These are phyloP conservation scores for Siphamia tubifer DNA, from an alignment of 2,113 vertebrate species.

Conservation along the genomic window DNA sequence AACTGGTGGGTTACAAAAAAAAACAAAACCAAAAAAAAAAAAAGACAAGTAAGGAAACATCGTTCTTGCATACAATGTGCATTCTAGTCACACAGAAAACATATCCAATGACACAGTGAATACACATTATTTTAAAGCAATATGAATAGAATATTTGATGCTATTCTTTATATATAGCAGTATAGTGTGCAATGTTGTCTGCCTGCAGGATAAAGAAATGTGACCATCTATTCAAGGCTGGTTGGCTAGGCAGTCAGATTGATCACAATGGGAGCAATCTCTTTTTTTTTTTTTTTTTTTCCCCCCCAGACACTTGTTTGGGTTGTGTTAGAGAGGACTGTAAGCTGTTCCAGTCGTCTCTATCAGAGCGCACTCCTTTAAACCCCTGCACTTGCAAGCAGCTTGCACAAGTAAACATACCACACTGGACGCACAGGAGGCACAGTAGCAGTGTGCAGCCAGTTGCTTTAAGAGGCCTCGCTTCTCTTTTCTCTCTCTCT, in stretches of 20 bases:
- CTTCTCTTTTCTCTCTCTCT: neutral
- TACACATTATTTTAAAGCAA: slow-evolving; percentile 13
- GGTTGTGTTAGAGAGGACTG: slow-evolving; percentile 15
- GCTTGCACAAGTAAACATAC: slow-evolving; percentile 42
- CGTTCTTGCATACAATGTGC: no score
- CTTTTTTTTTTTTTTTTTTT: no score
- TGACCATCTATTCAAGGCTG: slow-evolving; percentile 42
- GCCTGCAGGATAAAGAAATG: slow-evolving; percentile 40
- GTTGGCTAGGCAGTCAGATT: slow-evolving; percentile 51
- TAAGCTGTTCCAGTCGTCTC: slow-evolving; percentile 53
- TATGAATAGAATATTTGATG: neutral
- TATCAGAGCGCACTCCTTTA: slow-evolving; percentile 47
- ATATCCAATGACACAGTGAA: neutral
- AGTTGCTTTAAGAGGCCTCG: slow-evolving; percentile 22
- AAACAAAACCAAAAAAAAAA: neutral
- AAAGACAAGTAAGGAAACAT: no score
- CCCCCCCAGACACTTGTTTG: slow-evolving; percentile 44
- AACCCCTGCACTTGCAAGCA: slow-evolving; percentile 35
- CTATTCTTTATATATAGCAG: neutral
- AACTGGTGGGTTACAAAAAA: neutral
- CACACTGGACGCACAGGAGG: slow-evolving; percentile 6
- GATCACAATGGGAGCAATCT: slow-evolving; percentile 55
- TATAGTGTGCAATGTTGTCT: neutral
- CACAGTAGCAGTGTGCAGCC: slow-evolving; percentile 8
- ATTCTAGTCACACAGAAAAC: neutral